Base-by-base conservation (phyloP, 2,888 invertebrate genomes). In the Seira ritae region DNA sequence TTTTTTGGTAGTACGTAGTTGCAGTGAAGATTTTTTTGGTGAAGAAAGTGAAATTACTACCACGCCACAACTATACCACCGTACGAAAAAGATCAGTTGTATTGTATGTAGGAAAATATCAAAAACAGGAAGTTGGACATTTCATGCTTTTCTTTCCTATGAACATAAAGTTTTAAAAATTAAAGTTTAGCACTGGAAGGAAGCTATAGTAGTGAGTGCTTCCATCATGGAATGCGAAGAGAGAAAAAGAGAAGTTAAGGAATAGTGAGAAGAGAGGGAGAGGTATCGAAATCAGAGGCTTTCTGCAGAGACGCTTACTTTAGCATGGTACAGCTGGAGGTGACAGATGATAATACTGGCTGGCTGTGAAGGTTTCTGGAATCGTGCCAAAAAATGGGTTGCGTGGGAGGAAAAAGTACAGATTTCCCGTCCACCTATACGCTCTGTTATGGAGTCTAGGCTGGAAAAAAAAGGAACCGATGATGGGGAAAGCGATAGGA, bases 271-370 rank as follows among this genome's bases (percentile, higher is more conserved):
- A 23, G 55, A 71, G 66, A 78, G 70, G 17, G 70, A 24, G 74
- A 80, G 80, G 69, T n/a, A 80, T 80, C 70, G 70, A 78, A 78
- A 78, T 78, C 55, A 65, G 73, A 71, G 50, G 22, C 37, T n/a
- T 23, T 65, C 55, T 75, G 31, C 67, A 71, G 75, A 81, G 82
- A 77, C 77, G 72, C 82, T 82, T 82, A 67, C 24, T 82, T 80
- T 60, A 76, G 76, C 71, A 73, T 75, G 80, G 80, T 72, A 84
- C 85, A 87, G 84, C 87, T 87, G 87, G 84, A 85, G 87, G 85
- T 87, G 87, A 87, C 87, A 87, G 87, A 87, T 87, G 87, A 87
- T 85, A 87, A 87, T 84, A 81, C 85, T 85, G 76, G 79, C 77
- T 76, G 86, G 78, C 77, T 76, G 77, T 73, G 75, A 81, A 77